phyloP scores from a whole-genome alignment of 2,888 invertebrate genomes.

The Polietes domitor region DNA sequence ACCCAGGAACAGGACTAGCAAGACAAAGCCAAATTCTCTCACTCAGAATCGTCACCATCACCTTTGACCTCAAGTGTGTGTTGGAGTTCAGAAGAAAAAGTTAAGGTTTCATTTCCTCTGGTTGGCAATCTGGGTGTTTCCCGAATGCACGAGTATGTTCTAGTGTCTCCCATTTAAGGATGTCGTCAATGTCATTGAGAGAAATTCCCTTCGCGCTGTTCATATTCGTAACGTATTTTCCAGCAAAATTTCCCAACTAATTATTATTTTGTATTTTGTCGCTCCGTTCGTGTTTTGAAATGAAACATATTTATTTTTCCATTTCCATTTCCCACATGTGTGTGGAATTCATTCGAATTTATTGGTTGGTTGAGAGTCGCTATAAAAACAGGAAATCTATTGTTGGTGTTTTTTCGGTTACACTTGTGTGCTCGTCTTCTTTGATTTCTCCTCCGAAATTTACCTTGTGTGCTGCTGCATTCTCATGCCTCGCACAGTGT shows the following conservation, averaged over 20 bases:
- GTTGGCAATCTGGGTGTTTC: not conserved
- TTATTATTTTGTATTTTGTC: slow-evolving; percentile 39
- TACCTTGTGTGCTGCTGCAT: not conserved
- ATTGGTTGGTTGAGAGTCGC: not conserved
- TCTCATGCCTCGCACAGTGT: not conserved
- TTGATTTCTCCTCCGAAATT: not conserved
- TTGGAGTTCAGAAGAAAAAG: slow-evolving; percentile 5
- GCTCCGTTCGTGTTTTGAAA: slow-evolving; percentile 34
- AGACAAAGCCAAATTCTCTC: not conserved
- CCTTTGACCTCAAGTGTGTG: slow-evolving; percentile 14
- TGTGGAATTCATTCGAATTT: slow-evolving; percentile 17
- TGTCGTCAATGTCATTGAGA: not conserved
- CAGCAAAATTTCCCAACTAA: slow-evolving; percentile 70
- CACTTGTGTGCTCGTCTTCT: slow-evolving; percentile 9
- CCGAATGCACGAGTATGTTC: not conserved
- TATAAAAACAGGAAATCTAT: slow-evolving; percentile 23
- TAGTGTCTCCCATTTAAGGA: not conserved
- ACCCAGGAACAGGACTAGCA: not conserved
- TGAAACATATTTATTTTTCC: slow-evolving; percentile 49
- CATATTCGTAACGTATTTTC: slow-evolving; percentile 70
- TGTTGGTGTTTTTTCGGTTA: not conserved
- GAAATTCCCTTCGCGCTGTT: not conserved
- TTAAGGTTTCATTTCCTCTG: not conserved
- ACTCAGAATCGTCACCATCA: not conserved
- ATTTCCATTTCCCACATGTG: slow-evolving; percentile 3